Conservation (phyloP, 1,140 invertebrate genomes). For the Caerostris darwini region DNA sequence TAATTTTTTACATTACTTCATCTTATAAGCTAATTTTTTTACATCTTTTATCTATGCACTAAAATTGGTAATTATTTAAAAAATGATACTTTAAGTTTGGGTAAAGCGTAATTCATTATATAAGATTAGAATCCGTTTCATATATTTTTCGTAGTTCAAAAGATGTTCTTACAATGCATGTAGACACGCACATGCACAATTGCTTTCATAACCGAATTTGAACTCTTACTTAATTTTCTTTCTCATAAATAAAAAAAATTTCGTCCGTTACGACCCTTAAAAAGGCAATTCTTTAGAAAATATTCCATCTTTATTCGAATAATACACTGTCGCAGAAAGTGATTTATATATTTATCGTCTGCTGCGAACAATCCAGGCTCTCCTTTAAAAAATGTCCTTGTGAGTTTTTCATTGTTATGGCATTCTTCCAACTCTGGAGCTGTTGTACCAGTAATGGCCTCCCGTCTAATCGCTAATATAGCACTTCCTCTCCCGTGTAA, state of each 20-base stretch:
- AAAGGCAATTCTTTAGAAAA: background rate
- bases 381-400: background rate
- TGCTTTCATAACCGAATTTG: no score
- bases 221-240: no score
- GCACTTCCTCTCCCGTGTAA: slow-evolving; percentile 12
- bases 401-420: background rate
- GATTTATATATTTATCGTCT: background rate
- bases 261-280: background rate
- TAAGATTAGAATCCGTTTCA: no score
- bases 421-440: slow-evolving; percentile 1
- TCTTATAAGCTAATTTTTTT: no score
- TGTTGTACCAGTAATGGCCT: background rate
- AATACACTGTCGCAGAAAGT: background rate
- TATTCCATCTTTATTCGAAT: background rate
- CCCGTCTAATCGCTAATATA: slow-evolving; percentile 26
- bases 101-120: no score
- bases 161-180: no score
- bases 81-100: no score
- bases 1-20: no score
- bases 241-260: background rate
- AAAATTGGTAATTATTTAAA: no score
- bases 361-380: background rate
- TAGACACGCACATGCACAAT: no score
- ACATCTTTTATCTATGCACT: no score
- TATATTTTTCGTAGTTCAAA: no score